Base-by-base conservation (phyloP, 2,113 vertebrate genomes). In the Axis porcinus region DNA sequence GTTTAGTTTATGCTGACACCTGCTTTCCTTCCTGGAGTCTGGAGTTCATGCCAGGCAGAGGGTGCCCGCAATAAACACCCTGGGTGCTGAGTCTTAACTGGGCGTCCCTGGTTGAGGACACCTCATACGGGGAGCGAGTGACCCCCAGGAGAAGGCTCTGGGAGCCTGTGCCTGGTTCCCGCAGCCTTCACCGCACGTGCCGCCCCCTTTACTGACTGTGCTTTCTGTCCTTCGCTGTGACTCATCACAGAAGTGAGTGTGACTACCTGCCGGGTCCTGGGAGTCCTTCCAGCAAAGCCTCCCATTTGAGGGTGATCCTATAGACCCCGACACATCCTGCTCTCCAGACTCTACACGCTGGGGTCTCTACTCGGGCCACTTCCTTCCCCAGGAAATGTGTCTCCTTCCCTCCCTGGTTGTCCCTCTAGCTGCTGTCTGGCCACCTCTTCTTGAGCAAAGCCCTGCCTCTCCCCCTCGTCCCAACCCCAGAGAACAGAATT, bases 181-280 rank as follows among this genome's bases (percentile, higher is more conserved):
- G 8, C 43, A 0, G 27, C 33, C 14, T 3, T 19, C 23, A 9
- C 27, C 33, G 33, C 12, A 3, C 2, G 6, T 0, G 23, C 62
- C 25, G 8, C 52, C 57, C 67, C 27, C 70, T 30, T 62, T 7
- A 86, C 62, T 50, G 21, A 55, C 15, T 11, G 14, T 54, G 67
- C 30, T 33, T 7, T 2, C 27, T 43, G 28, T 28, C 62, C 45
- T 60, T 30, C 1, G 1, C 76, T 15, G 8, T 1, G 8, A 54
- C 2, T 2, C 4, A 10, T 6, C 67, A 21, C 6, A 7, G 70
- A 27, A 0, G 0, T 27, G 40, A 27, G 11, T 9, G 2, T 33
- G 11, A 33, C 30, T 21, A 6, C 0, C 8, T 2, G 67, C 52
- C 4, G 19, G 40, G 23, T 7, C 40, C 40, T n/a, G 50, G 5